These are phyloP conservation scores for Silurus asotus DNA, from an alignment of 2,113 vertebrate species.

Conservation along the genomic window DNA sequence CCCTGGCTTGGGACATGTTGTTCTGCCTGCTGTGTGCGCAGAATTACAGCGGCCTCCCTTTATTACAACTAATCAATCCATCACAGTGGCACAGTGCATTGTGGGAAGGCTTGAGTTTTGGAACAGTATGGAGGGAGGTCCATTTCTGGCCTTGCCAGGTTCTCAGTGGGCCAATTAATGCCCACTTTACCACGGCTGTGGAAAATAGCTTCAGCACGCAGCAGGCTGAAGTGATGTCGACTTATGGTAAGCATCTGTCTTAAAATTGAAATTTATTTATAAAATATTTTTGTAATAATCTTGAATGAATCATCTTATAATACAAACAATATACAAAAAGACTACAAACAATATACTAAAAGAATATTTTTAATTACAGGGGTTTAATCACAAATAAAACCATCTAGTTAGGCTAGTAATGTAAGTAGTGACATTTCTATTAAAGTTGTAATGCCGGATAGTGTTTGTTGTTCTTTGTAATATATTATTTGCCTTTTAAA, in stretches of 20 bases:
- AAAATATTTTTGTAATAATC: not conserved
- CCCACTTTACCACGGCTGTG: conserved; percentile 46
- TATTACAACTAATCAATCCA: conserved; percentile 41
- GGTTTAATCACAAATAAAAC: not conserved
- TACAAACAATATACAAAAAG: too few species aligned
- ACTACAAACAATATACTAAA: not conserved
- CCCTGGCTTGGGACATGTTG: conserved; percentile 19
- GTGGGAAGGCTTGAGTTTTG: conserved; percentile 35
- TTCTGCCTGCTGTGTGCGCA: conserved; percentile 27
- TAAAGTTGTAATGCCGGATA: not conserved
- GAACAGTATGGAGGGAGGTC: conserved; percentile 9
- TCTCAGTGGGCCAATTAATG: conserved; percentile 49
- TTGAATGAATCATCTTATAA: too few species aligned
- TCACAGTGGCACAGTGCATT: conserved; percentile 26
- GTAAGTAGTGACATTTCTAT: not conserved
- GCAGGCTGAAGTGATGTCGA: not conserved
- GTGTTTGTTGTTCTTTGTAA: not conserved
- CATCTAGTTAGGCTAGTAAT: not conserved
- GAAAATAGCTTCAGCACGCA: conserved; percentile 24
- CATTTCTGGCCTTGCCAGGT: conserved; percentile 10
- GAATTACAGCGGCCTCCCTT: conserved; percentile 42
- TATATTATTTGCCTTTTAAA: not conserved
- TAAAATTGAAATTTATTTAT: not conserved
- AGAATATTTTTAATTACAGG: not conserved
- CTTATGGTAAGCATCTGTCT: not conserved